A percentile compares a stretch with the other conserved stretches of the same genome.
phyloP scores from a whole-genome alignment of 2,888 invertebrate species.

The Drosophila cracens region DNA sequence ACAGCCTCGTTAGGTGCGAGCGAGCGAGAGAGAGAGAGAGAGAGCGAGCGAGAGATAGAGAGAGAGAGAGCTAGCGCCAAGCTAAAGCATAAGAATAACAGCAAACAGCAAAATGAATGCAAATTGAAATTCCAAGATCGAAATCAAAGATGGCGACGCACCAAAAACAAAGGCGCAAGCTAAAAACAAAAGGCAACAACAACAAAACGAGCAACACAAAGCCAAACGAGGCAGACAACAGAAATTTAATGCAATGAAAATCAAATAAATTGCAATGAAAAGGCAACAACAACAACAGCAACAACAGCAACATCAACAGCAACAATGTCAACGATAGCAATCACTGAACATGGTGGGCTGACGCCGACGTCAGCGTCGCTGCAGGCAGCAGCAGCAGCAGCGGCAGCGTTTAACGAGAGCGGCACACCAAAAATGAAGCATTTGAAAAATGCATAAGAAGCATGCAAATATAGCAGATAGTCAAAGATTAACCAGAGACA shows the following conservation, averaged over 20 bases:
- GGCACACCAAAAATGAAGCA: slow-evolving; percentile 60
- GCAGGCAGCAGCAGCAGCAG: slow-evolving; percentile 22
- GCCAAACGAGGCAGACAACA: slow-evolving; percentile 41
- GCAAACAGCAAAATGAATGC: slow-evolving; percentile 45
- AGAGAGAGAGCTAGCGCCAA: slow-evolving; percentile 1
- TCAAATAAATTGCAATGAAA: slow-evolving; percentile 76
- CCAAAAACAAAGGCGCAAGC: slow-evolving; percentile 57
- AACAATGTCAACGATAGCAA: slow-evolving; percentile 70
- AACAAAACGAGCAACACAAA: slow-evolving; percentile 31
- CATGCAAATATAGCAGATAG: slow-evolving; percentile 60
- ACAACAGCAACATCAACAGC: slow-evolving; percentile 23
- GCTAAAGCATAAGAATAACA: slow-evolving; percentile 10
- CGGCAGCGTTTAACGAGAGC: slow-evolving; percentile 52
- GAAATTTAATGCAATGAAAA: slow-evolving; percentile 78
- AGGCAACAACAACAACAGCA: slow-evolving; percentile 39
- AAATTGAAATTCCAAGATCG: slow-evolving; percentile 77
- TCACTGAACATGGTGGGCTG: slow-evolving; percentile 72
- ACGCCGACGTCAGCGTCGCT: slow-evolving; percentile 24
- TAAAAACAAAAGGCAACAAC: slow-evolving; percentile 60
- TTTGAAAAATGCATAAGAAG: slow-evolving; percentile 75
- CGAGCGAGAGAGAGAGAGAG: neutral
- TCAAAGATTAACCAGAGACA: neutral
- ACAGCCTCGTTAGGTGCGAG: slow-evolving; percentile 51
- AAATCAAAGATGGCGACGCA: slow-evolving; percentile 62
- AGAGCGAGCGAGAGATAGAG: neutral